These are phyloP conservation scores for Andrena chrysosceles DNA, from an alignment of 2,888 invertebrate species.

Conservation along the genomic window DNA sequence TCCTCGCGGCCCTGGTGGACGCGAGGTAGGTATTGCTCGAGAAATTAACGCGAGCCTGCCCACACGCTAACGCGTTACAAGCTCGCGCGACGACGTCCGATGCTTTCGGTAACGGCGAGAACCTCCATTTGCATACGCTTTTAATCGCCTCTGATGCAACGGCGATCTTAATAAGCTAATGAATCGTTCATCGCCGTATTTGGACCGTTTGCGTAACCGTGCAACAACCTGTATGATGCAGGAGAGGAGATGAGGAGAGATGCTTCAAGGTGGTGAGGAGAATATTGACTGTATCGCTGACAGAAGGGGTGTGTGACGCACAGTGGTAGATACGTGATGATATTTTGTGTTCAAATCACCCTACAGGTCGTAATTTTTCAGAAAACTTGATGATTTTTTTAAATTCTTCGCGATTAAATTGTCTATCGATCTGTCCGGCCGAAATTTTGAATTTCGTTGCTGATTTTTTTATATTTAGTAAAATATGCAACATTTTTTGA, in stretches of 20 bases:
- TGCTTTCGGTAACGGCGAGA: slow-evolving; percentile 29
- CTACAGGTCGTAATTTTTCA: too few relatives aligned
- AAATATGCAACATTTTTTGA: too few relatives aligned
- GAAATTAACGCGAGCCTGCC: slow-evolving; percentile 17
- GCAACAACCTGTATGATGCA: background rate
- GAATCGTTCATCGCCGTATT: slow-evolving; percentile 35
- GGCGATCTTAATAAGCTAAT: slow-evolving; percentile 48
- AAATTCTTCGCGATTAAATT: too few relatives aligned
- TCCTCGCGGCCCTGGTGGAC: background rate
- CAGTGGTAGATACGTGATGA: too few relatives aligned
- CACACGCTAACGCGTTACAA: slow-evolving; percentile 8
- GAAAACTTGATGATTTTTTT: too few relatives aligned
- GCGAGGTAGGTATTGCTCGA: slow-evolving; percentile 2
- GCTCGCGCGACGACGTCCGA: background rate
- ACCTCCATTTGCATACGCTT: slow-evolving; percentile 61
- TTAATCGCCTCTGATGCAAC: slow-evolving; percentile 62
- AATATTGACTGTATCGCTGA: background rate
- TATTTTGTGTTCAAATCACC: too few relatives aligned
- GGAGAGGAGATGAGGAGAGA: too few relatives aligned
- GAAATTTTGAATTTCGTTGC: too few relatives aligned
- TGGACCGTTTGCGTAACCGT: slow-evolving; percentile 1
- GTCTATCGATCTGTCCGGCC: too few relatives aligned
- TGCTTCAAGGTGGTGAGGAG: background rate
- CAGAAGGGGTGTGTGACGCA: slow-evolving; percentile 15
- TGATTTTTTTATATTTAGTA: too few relatives aligned